These are phyloP conservation scores for Agrochola litura DNA, from an alignment of 2,888 invertebrate genomes.

Conservation along the genomic window DNA sequence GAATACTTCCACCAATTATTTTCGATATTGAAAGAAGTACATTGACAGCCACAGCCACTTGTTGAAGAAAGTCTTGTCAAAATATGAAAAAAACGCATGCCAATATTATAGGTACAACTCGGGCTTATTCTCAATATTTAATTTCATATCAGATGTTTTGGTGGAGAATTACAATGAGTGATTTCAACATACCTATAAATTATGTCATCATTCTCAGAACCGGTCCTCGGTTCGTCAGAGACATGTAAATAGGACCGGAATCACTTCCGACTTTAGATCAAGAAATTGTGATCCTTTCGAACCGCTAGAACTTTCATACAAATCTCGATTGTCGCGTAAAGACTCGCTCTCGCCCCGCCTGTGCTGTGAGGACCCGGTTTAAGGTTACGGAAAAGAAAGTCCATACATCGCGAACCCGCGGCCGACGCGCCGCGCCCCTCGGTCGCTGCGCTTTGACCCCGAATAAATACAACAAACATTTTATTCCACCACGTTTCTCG, in stretches of 20 bases:
- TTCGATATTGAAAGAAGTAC: not conserved
- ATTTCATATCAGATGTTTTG: conserved; percentile 11
- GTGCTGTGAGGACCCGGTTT: conserved; percentile 66
- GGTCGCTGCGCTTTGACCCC: conserved; percentile 86
- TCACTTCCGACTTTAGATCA: conserved; percentile 57
- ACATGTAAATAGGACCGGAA: conserved; percentile 63
- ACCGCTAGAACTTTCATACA: conserved; percentile 63
- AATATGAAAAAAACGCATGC: conserved; percentile 1
- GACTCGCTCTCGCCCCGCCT: conserved; percentile 63
- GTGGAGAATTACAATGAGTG: conserved; percentile 10
- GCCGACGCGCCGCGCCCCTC: conserved; percentile 64
- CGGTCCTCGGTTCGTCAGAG: conserved; percentile 37
- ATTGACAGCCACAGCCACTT: conserved; percentile 9
- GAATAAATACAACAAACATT: conserved; percentile 61
- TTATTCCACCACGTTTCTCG: conserved; percentile 12
- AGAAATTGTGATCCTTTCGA: conserved; percentile 60
- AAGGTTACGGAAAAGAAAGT: conserved; percentile 88
- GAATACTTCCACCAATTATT: not conserved
- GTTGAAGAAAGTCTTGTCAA: conserved; percentile 3
- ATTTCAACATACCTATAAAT: conserved; percentile 54
- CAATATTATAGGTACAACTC: not conserved
- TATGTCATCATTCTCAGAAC: conserved; percentile 55
- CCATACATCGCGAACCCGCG: conserved; percentile 68
- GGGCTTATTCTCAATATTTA: conserved; percentile 14
- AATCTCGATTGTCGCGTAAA: conserved; percentile 64